A percentile compares a stretch with the other conserved stretches of the same genome.
phyloP scores from a whole-genome alignment of 2,113 vertebrate genomes.

The Saccopteryx bilineata region DNA sequence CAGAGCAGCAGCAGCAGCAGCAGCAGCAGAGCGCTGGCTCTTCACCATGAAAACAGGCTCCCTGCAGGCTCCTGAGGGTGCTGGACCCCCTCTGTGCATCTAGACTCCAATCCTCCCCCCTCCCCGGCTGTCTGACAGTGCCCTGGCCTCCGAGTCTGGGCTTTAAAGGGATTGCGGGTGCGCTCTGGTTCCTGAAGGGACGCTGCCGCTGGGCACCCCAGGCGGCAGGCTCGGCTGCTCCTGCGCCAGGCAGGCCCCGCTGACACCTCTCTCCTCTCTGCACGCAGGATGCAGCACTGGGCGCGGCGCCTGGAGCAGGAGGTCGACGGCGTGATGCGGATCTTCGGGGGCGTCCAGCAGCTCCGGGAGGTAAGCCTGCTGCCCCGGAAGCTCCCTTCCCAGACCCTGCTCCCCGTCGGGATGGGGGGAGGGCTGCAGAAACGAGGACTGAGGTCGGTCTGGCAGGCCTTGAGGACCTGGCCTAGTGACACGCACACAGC shows the following conservation, averaged over 20 bases:
- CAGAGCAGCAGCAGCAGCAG: constrained; percentile 41
- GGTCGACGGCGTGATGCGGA: constrained; percentile 97
- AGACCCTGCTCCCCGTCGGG: not conserved
- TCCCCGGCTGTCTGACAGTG: not conserved
- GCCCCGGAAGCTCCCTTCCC: constrained; percentile 49
- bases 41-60: not conserved
- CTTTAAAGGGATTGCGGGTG: constrained; percentile 43
- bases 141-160: not conserved
- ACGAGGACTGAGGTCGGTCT: not conserved
- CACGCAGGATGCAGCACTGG: constrained; percentile 98
- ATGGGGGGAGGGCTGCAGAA: not conserved
- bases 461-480: not conserved
- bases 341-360: constrained; percentile 97
- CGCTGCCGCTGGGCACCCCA: not conserved
- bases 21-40: constrained; percentile 50
- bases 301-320: constrained; percentile 97
- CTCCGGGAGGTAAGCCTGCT: constrained; percentile 93
- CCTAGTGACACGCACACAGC: too few relatives aligned
- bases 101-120: not conserved
- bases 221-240: not conserved
- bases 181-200: not conserved
- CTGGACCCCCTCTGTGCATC: not conserved
- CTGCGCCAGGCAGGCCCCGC: not conserved
- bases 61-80: constrained; percentile 16
- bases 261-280: constrained; percentile 66